Conservation (phyloP, 2,797 vertebrate species). For the Phoebastria nigripes region DNA sequence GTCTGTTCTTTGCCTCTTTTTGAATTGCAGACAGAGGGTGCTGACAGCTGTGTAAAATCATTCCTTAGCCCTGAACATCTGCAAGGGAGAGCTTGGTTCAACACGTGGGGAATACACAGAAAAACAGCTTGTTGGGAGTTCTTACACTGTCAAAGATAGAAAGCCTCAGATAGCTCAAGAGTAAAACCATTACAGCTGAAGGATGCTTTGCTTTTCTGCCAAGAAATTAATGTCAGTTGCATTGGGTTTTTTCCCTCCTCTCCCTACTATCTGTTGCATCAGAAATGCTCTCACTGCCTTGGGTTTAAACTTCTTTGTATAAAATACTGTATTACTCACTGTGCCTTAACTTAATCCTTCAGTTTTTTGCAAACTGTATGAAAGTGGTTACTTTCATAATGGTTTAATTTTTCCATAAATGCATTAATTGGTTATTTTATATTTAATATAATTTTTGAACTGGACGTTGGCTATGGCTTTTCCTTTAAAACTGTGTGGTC, state of each 20-base stretch:
- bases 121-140: not conserved
- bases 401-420: slow-evolving; percentile 66
- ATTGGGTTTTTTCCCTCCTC: not conserved
- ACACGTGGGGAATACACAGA: not conserved
- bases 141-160: not conserved
- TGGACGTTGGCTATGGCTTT: slow-evolving; percentile 8
- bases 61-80: not conserved
- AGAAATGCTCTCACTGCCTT: slow-evolving; percentile 40
- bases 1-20: not conserved
- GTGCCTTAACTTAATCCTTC: slow-evolving; percentile 76
- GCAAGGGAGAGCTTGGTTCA: not conserved
- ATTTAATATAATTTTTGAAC: slow-evolving; percentile 72
- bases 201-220: not conserved
- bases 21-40: not conserved
- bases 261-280: not conserved
- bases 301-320: slow-evolving; percentile 44
- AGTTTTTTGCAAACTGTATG: slow-evolving; percentile 61
- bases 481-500: not conserved
- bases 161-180: not conserved
- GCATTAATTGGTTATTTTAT: slow-evolving; percentile 69
- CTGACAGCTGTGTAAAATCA: not conserved
- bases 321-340: slow-evolving; percentile 63
- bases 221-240: not conserved
- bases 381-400: slow-evolving; percentile 52
- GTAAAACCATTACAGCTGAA: not conserved